Base-by-base conservation (phyloP, 1,140 invertebrate species). In the Zaprionus camerounensis region DNA sequence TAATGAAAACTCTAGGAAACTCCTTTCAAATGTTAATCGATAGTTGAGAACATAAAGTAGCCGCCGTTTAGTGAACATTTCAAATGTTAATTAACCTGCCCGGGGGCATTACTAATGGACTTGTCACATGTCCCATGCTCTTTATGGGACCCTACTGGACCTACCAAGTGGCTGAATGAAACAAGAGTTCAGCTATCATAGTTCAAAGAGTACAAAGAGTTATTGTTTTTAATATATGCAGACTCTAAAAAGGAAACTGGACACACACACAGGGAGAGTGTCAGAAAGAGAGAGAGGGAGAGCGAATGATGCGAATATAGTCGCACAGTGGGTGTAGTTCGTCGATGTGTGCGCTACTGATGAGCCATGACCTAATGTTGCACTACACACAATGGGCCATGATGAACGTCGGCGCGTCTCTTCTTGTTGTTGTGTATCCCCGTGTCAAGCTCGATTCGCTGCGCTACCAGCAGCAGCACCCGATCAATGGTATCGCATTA, bases 161-260 rank as follows among this genome's bases (percentile, higher is more conserved):
- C 84, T 55, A 84, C 84, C 84, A 88, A 81, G 84, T 57, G 56
- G 63, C 59, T 82, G 63, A 63, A 82, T 82, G 83, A 77, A 73
- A 63, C 41, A 41, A 66, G 34, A 65, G 53, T 34, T 55, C 34
- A 6, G 22, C 28, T 46, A 17, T 7, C n/a, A 34, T 12, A 51
- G 46, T 22, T 51, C 46, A 20, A 22, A 51, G 44, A 20, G 44
- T 49, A 86, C 81, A 87, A 88, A 84, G 81, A 84, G 84, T 90
- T 88, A 84, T 87, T 87, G 84, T 88, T 68, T 78, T 71, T 81
- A 87, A 87, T 87, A 59, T 88, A 88, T 87, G 84, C 80, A 87
- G 51, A 34, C 20, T 15, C 11, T 6, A 44, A 9, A 65, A 20
- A 28, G 26, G 0, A 17, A 46, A 38, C 9, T 26, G 36, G 12